Evolutionary conservation across 1,140 invertebrate species (phyloP), one percentile per base, ranked within the genome.

Genomic region (Brachionus manjavacas): DNA sequence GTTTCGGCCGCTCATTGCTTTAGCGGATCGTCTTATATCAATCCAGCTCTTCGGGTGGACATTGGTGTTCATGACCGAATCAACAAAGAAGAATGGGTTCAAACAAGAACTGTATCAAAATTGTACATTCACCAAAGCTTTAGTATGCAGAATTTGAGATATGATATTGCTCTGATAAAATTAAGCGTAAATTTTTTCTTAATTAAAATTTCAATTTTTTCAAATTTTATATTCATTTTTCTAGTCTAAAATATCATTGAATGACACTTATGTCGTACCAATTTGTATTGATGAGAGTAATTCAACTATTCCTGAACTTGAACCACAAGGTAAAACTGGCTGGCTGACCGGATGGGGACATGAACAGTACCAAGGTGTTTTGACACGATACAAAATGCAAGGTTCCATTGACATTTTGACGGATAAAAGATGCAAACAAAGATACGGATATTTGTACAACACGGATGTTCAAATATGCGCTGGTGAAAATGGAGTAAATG

Each of bases 151-250:
- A 60, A 55, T 46, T 68, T 81, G 28, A 49, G 55, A 68, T 28
- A 81, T 31, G 79, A 81, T 43, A 81, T 81, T 60, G 79, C 79
- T 81, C 25, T 81, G 12, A 23, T 81, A 23, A 81, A 81, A 55
- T 16, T 81, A 4, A 60, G 49, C 16, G 79, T 81, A 81, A 35
- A 12, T 60, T 66, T 35, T 52, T 25, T 4, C 12, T n/a, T 20
- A 55, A 39, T 14, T 12, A 8, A 52, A 31, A 31, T 31, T 28
- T 28, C 25, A 28, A 3, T 78, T 78, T 49, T 68, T 68, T 68
- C 35, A 14, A 14, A 28, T 28, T 68, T 80, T 52, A 52, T 20
- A 55, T n/a, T 60, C 28, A 52, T 60, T 68, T 60, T 60, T 55
- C 8, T 25, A 81, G 79, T 16, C 52, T 23, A 39, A 39, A 43